Percentiles rank a stretch among this genome's conserved stretches.
These are phyloP conservation scores for Ptyas mucosa DNA, from an alignment of 2,113 vertebrate genomes.

Conservation along the genomic window DNA sequence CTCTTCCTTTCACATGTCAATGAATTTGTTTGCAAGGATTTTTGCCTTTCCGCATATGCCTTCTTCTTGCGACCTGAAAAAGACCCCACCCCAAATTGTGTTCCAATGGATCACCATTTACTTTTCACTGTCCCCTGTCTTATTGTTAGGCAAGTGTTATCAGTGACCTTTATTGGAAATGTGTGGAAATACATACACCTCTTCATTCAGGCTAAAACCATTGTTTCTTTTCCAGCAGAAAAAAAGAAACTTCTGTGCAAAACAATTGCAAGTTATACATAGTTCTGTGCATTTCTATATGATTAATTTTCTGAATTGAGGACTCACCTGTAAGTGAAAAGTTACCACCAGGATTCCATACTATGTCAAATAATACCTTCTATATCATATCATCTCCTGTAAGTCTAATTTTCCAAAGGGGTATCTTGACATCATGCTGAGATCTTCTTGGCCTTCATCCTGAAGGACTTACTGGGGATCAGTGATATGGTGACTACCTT, in stretches of 20 bases:
- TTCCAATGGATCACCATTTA: not conserved
- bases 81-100: fast-evolving
- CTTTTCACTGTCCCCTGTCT: not conserved
- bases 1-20: not conserved
- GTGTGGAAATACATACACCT: not conserved
- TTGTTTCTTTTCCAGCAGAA: fast-evolving
- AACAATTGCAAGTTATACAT: not conserved
- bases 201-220: not conserved
- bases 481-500: not conserved
- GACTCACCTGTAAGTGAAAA: not conserved
- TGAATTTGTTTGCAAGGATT: not conserved
- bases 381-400: not conserved
- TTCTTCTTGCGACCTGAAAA: not conserved
- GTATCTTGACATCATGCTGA: not conserved
- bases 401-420: not conserved
- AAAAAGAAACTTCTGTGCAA: not conserved
- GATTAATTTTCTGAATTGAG: not conserved
- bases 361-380: not conserved
- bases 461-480: not conserved
- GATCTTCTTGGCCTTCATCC: not conserved
- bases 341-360: not conserved
- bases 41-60: not conserved
- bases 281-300: fast-evolving
- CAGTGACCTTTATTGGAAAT: not conserved
- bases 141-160: not conserved